Evolutionary conservation across 1,140 invertebrate genomes (phyloP).

Genomic region (Halesus radiatus): DNA sequence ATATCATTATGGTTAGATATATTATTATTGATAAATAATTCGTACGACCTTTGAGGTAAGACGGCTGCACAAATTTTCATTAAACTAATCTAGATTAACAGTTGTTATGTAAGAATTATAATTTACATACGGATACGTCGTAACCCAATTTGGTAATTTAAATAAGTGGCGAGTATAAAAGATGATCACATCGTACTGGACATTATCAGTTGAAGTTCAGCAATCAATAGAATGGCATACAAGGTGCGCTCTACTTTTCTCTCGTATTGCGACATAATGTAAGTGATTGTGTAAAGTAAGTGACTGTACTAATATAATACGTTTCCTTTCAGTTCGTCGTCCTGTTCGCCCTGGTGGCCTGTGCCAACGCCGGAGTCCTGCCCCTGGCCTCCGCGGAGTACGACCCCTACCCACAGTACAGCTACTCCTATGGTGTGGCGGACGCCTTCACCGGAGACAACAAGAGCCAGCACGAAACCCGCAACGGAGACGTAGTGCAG

Average conservation of each 20-base stretch:
- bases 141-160: too few relatives aligned
- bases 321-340: constrained; percentile 59
- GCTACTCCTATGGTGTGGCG: constrained; percentile 73
- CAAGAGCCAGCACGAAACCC: constrained; percentile 74
- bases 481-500: constrained; percentile 74
- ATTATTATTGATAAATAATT: too few relatives aligned
- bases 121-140: too few relatives aligned
- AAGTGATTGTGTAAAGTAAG: not conserved
- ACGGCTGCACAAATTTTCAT: too few relatives aligned
- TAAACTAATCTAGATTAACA: too few relatives aligned
- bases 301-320: constrained; percentile 19
- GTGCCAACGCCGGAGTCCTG: constrained; percentile 53
- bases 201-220: constrained; percentile 49
- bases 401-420: constrained; percentile 43
- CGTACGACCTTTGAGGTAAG: too few relatives aligned
- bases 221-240: constrained; percentile 50
- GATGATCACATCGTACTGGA: not conserved
- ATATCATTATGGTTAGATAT: too few relatives aligned
- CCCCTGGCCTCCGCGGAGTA: constrained; percentile 55
- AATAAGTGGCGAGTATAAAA: constrained; percentile 41
- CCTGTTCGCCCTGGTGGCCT: constrained; percentile 59
- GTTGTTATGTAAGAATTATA: too few relatives aligned
- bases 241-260: constrained; percentile 32
- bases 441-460: constrained; percentile 75
- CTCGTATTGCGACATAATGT: not conserved